Evolutionary conservation across 2,113 vertebrate species (phyloP), one percentile per base, ranked within the genome.

Genomic region (Corydoras maculifer): DNA sequence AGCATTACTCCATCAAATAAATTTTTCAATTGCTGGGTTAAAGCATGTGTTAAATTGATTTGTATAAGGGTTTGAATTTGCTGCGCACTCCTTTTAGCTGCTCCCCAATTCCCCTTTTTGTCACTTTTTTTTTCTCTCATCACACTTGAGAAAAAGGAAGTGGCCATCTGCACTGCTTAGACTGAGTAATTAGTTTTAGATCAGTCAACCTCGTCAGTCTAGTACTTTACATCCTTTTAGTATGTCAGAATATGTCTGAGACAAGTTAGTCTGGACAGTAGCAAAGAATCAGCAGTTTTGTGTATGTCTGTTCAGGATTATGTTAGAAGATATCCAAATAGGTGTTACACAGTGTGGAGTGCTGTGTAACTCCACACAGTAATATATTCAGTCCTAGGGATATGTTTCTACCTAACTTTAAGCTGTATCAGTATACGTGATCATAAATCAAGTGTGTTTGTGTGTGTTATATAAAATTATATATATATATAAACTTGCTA

Each of bases 131-230:
- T 69, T 65, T 25, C 25, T 53, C 30, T 57, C 58, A 43, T 61
- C 15, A 51, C n/a, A 14, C 55, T 10, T 58, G 18, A 58, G 50
- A 69, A 76, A 73, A 50, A 15, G 68, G 74, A 81, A 72, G 74
- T 60, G 59, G 48, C 65, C 53, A 62, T 62, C 49, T 11, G 9
- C 14, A 11, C 62, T 5, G 9, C 13, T 71, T 71, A 25, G 60
- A 14, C 32, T 73, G 54, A 48, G 57, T 72, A 62, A 70, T 65
- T 50, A n/a, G 14, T 54, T 70, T 71, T 58, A 65, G 48, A 60
- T 49, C 58, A 4, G 32, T 53, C n/a, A 35, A n/a, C 6, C 70
- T 65, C 31, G 60, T 13, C 31, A 32, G 8, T n/a, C 15, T 4
- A 31, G 55, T 49, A 62, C 6, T 14, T 61, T 29, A 43, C 10